Evolutionary conservation across 2,113 vertebrate species (phyloP).

Genomic region (Picathartes gymnocephalus): DNA sequence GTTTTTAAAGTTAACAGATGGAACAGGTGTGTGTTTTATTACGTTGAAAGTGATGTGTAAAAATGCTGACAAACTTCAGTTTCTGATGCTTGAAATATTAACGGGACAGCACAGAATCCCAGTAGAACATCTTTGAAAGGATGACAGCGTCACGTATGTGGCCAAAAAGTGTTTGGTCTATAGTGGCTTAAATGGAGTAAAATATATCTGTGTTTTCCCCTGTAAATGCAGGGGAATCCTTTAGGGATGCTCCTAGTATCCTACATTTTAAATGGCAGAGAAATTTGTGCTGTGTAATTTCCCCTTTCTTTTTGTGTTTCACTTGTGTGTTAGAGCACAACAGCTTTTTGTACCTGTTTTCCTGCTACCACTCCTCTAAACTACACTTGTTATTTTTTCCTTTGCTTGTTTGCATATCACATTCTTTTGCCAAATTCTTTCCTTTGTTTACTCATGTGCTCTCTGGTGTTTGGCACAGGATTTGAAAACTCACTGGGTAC

Average conservation of each 20-base stretch:
- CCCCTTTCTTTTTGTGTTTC: not conserved
- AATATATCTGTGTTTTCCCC: fast-evolving
- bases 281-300: not conserved
- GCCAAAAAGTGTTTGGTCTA: not conserved
- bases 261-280: not conserved
- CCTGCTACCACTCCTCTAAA: not conserved
- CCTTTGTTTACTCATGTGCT: not conserved
- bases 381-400: not conserved
- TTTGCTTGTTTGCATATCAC: not conserved
- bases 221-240: not conserved
- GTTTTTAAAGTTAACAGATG: not conserved
- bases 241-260: not conserved
- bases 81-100: not conserved
- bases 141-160: fast-evolving
- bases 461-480: not conserved
- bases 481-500: not conserved
- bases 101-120: not conserved
- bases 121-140: not conserved
- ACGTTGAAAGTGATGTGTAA: not conserved
- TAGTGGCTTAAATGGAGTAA: not conserved
- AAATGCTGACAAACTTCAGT: not conserved
- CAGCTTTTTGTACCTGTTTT: fast-evolving
- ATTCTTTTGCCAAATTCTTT: not conserved
- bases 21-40: not conserved
- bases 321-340: fast-evolving